Percentiles rank a stretch among this genome's conserved stretches.
phyloP scores from a whole-genome alignment of 2,797 vertebrate species.

The Garrulus glandarius region DNA sequence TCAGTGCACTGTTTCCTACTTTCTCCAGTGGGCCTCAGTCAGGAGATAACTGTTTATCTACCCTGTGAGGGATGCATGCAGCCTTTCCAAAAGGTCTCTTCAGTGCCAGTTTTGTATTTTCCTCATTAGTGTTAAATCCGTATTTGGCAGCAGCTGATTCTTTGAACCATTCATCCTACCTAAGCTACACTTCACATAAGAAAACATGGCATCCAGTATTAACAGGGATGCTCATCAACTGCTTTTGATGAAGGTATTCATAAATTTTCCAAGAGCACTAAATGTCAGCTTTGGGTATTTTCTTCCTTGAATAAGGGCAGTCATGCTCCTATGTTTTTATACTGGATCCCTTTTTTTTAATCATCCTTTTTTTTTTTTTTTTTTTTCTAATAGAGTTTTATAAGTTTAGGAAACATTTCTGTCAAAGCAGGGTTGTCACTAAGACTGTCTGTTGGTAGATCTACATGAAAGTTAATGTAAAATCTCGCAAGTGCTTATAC shows the following conservation, averaged over 20 bases:
- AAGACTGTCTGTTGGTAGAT: not conserved
- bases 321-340: not conserved
- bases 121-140: not conserved
- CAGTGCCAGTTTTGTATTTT: not conserved
- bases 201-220: not conserved
- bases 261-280: not conserved
- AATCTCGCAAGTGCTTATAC: not conserved
- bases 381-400: not conserved
- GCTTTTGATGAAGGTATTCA: not conserved
- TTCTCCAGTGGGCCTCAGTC: not conserved
- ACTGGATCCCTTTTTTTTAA: not conserved
- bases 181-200: not conserved
- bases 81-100: not conserved
- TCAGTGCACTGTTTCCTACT: not conserved
- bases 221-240: not conserved
- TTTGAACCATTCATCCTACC: conserved; percentile 19
- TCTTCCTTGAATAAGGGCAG: not conserved
- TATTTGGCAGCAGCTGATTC: not conserved
- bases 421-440: not conserved
- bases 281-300: not conserved
- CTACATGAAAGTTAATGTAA: not conserved
- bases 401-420: not conserved
- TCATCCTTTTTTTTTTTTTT: not conserved
- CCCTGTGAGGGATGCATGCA: not conserved
- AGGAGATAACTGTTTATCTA: not conserved